Conservation (phyloP, 1,140 invertebrate species). For the Sweltsa coloradensis region DNA sequence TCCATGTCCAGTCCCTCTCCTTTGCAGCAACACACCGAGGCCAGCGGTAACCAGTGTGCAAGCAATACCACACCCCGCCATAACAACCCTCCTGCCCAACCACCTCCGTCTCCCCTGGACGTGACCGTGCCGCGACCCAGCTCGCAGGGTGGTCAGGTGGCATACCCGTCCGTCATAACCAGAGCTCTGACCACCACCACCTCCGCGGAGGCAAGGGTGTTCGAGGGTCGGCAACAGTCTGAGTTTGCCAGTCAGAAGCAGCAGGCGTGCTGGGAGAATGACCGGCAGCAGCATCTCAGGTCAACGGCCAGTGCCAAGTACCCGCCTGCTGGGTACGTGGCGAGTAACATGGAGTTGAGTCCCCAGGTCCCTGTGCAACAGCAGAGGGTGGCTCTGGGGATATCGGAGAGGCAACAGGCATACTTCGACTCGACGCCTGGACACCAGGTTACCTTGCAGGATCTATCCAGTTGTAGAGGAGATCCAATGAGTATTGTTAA, state of each 20-base stretch:
- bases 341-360: slow-evolving; percentile 4
- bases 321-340: neutral
- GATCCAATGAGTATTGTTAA: slow-evolving; percentile 64
- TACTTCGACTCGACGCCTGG: slow-evolving; percentile 38
- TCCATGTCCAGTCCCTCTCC: slow-evolving; percentile 50
- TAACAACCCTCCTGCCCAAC: neutral
- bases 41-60: slow-evolving; percentile 26
- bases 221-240: slow-evolving; percentile 1
- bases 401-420: slow-evolving; percentile 30
- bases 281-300: no score
- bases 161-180: slow-evolving; percentile 58
- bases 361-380: slow-evolving; percentile 7
- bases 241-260: slow-evolving; percentile 8
- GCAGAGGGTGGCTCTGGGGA: slow-evolving; percentile 13
- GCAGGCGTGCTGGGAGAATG: slow-evolving; percentile 7
- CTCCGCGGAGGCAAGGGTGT: no score
- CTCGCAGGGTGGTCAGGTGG: slow-evolving; percentile 44
- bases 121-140: slow-evolving; percentile 48
- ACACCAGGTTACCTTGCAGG: slow-evolving; percentile 46
- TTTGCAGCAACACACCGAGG: slow-evolving; percentile 41
- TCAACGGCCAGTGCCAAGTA: no score
- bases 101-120: slow-evolving; percentile 53
- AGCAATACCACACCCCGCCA: slow-evolving; percentile 11
- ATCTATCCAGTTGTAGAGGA: slow-evolving; percentile 53
- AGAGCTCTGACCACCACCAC: slow-evolving; percentile 45